Evolutionary conservation across 2,797 vertebrate genomes (phyloP).

Genomic region (Amblyopsis hoosieri): DNA sequence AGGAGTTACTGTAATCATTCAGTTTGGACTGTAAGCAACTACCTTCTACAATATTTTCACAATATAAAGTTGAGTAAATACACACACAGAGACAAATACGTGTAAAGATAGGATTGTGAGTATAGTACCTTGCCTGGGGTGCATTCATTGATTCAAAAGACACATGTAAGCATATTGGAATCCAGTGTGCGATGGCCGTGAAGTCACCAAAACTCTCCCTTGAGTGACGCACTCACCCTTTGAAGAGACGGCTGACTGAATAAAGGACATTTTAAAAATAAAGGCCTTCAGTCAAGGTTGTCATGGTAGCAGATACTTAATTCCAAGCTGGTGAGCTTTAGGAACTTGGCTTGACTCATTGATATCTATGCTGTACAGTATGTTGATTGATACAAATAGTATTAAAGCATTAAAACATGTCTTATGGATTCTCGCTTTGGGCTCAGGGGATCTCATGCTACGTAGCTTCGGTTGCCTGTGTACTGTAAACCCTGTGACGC

Average conservation of each 20-base stretch:
- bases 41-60: too few relatives aligned
- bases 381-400: constrained; percentile 19
- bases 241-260: not conserved
- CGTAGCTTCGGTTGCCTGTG: constrained; percentile 22
- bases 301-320: not conserved
- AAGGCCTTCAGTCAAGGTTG: constrained; percentile 6
- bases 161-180: too few relatives aligned
- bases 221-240: constrained; percentile 19
- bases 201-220: constrained; percentile 4
- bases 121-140: too few relatives aligned
- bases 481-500: constrained; percentile 28
- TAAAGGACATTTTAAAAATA: not conserved
- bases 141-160: too few relatives aligned
- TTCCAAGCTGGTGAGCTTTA: too few relatives aligned
- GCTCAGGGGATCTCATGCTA: constrained; percentile 11
- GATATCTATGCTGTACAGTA: not conserved
- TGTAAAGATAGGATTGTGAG: too few relatives aligned
- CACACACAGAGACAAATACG: too few relatives aligned
- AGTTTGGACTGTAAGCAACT: too few relatives aligned
- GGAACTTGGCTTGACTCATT: too few relatives aligned
- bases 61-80: too few relatives aligned
- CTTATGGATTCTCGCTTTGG: constrained; percentile 24
- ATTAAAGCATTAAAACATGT: constrained; percentile 15
- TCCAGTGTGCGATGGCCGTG: too few relatives aligned
- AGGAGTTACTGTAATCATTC: too few relatives aligned